These are phyloP conservation scores for Atlantisia rogersi DNA, from an alignment of 2,113 vertebrate genomes.

Conservation along the genomic window DNA sequence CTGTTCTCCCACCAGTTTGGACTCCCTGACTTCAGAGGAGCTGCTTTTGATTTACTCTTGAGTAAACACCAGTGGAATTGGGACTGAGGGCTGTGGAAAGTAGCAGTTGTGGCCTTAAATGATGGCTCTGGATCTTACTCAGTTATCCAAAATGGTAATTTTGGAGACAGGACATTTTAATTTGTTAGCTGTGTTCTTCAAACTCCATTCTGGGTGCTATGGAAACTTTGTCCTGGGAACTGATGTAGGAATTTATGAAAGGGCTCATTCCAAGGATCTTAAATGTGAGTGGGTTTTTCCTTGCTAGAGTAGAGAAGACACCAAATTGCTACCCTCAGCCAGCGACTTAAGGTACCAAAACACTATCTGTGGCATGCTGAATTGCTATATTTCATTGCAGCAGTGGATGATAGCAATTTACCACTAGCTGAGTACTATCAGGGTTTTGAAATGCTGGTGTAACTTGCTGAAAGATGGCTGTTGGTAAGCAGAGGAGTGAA, in stretches of 20 bases:
- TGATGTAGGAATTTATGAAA: background rate
- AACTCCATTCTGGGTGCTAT: background rate
- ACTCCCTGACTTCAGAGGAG: background rate
- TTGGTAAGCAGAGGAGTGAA: constrained; percentile 14
- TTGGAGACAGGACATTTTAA: background rate
- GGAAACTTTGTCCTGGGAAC: background rate
- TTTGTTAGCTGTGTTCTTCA: background rate
- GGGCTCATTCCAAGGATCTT: background rate
- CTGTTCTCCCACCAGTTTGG: background rate
- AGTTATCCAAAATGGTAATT: background rate
- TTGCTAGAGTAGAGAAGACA: background rate
- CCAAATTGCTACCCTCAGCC: background rate
- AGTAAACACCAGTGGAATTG: background rate
- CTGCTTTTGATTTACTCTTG: background rate
- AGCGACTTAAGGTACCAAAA: constrained; percentile 13
- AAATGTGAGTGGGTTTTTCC: background rate
- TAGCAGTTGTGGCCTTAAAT: background rate
- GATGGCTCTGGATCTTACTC: background rate
- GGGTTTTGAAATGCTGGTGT: background rate
- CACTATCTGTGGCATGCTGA: background rate
- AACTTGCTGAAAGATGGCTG: background rate
- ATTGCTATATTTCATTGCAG: background rate
- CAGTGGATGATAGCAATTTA: constrained; percentile 6
- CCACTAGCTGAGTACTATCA: background rate
- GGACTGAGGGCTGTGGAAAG: background rate